Evolutionary conservation across 2,797 vertebrate genomes (phyloP).

Genomic region (Sebastes steindachneri): DNA sequence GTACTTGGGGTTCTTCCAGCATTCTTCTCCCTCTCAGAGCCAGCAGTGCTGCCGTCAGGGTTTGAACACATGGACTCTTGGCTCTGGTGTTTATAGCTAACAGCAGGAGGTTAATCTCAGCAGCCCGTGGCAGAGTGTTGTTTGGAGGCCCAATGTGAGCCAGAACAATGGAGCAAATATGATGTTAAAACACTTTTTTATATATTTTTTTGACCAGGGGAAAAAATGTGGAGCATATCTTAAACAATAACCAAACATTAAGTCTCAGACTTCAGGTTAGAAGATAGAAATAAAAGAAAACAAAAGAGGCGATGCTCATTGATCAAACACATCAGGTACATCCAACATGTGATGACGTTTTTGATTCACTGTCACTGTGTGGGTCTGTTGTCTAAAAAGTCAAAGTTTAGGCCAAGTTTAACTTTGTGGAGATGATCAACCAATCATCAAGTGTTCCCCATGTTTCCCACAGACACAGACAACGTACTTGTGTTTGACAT

Average conservation of each 20-base stretch:
- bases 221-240: not conserved
- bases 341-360: not conserved
- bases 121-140: not conserved
- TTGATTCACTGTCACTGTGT: not conserved
- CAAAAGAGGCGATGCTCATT: not conserved
- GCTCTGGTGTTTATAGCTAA: not conserved
- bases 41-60: not conserved
- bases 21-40: not conserved
- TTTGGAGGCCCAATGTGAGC: not conserved
- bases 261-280: not conserved
- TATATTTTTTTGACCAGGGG: not conserved
- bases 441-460: not conserved
- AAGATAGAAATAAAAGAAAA: not conserved
- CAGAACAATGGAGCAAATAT: not conserved
- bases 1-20: not conserved
- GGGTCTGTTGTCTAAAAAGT: not conserved
- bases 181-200: not conserved
- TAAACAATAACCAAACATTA: not conserved
- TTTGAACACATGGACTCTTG: not conserved
- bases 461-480: not conserved
- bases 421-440: not conserved
- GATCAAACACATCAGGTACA: not conserved
- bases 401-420: not conserved
- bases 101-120: slow-evolving; percentile 6
- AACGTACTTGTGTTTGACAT: not conserved